Base-by-base conservation (phyloP, 2,797 vertebrate genomes). In the Xenopus petersii region DNA sequence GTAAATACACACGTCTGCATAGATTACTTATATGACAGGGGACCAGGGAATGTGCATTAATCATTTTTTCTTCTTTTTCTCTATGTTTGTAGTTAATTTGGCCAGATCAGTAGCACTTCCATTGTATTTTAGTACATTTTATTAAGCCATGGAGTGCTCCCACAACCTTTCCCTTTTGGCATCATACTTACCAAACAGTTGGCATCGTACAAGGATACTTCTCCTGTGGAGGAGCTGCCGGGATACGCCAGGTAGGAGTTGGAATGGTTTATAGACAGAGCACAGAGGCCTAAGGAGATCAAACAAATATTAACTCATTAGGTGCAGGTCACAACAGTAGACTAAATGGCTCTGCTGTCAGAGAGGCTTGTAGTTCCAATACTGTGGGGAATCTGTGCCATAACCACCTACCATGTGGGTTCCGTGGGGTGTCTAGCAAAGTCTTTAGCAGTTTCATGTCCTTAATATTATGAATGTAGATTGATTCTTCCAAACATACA, bases 371-470 rank as follows among this genome's bases (percentile, higher is more conserved):
- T 11, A 49, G 3, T 49, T 3, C 48, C 48, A 3, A 3, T 49
- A 49, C 48, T 13, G 48, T 49, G 16, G 47, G 47, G 47, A 7
- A 7, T 7, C 47, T 7, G 59, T n/a, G 21, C 61, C 8, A 2
- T 12, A 16, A 12, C 5, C 24, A 2, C 85, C 80, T 86, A 97
- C 96, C 96, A 90, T 94, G 90, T 15, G 90, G 86, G 80, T 97
- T 98, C 60, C 83, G 82, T 33, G 96, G 96, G 0, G 91, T 94
- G 82, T 96, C 95, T 84, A 96, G 83, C 81, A 98, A 91, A 16
- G 95, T 97, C 88, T 96, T 97, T 81, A 98, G 82, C 71, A 98
- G 91, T 80, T 97, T 98, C 95, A 97, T 96, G 84, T 98, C 96
- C 82, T 96, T 97, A 80, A 98, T 97, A 81, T 97, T 98, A 83